Evolutionary conservation across 2,888 invertebrate genomes (phyloP), one percentile per base, ranked within the genome.

Genomic region (Netelia fuscicornis): DNA sequence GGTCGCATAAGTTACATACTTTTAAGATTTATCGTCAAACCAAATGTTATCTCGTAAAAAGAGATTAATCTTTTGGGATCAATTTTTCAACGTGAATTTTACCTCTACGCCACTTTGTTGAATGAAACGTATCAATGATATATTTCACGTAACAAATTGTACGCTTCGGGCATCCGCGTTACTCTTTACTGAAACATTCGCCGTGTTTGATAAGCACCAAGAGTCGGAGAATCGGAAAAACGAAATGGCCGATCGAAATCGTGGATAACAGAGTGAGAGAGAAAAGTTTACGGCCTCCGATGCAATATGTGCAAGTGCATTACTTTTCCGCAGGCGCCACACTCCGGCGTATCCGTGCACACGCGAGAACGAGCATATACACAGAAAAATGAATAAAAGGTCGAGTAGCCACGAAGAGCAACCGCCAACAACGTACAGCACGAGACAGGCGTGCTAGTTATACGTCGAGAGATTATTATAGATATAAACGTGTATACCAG

Each of bases 311-410:
- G 30, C 60, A 81, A 80, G 83, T 81, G 80, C 74, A 74, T 80
- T 80, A 80, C 56, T 80, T 80, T 56, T 72, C 65, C 23, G 58
- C 72, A 67, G 80, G 80, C 76, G 80, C 71, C 80, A 79, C 17
- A 25, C n/a, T 62, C 20, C 52, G 62, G 48, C 48, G 17, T 42
- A 58, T 20, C 37, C 17, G 25, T 8, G 23, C 52, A 71, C 54
- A 68, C 54, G 62, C 64, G 17, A 54, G 10, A 54, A n/a, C 54
- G 54, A 17, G 54, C 17, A 20, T 70, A 30, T 48, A 80, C 60
- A 48, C 48, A 52, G 30, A 17, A 74, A 70, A 82, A 68, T 74
- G 83, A 83, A 80, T 58, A 83, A 85, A 80, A 79, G 67, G 82
- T 79, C 85, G 79, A 79, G 75, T 30, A 75, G 56, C 68, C 48